Evolutionary conservation across 2,888 invertebrate species (phyloP).

Genomic region (Lamellibrachia columna): DNA sequence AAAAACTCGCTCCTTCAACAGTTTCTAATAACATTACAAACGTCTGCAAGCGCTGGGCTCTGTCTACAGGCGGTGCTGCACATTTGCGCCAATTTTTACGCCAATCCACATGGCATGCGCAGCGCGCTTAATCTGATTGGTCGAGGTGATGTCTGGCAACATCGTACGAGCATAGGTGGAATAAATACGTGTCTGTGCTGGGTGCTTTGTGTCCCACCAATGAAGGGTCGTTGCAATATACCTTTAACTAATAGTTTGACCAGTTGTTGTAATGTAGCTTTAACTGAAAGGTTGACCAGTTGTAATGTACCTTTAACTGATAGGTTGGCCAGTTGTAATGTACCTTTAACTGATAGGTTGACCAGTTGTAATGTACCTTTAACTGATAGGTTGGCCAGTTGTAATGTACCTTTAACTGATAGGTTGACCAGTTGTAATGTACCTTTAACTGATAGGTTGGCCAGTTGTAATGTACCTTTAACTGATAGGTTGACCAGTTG

Average conservation of each 20-base stretch:
- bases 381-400: too few relatives aligned
- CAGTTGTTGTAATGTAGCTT: too few relatives aligned
- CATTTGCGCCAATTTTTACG: not conserved
- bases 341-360: too few relatives aligned
- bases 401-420: too few relatives aligned
- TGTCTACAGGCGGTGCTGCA: not conserved
- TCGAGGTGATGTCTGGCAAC: not conserved
- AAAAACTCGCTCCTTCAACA: not conserved
- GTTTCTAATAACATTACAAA: constrained; percentile 1
- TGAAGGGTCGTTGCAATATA: not conserved
- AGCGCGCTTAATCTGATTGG: constrained; percentile 4
- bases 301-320: too few relatives aligned
- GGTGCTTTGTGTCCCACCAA: not conserved
- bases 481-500: too few relatives aligned
- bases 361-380: too few relatives aligned
- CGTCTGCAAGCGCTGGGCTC: not conserved
- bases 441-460: too few relatives aligned
- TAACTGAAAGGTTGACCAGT: too few relatives aligned
- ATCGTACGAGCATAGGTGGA: not conserved
- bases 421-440: too few relatives aligned
- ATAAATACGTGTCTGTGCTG: not conserved
- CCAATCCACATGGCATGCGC: not conserved
- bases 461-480: too few relatives aligned
- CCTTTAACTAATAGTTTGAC: not conserved
- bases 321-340: too few relatives aligned